Evolutionary conservation across 2,888 invertebrate species (phyloP).

Genomic region (Fragum sueziense): DNA sequence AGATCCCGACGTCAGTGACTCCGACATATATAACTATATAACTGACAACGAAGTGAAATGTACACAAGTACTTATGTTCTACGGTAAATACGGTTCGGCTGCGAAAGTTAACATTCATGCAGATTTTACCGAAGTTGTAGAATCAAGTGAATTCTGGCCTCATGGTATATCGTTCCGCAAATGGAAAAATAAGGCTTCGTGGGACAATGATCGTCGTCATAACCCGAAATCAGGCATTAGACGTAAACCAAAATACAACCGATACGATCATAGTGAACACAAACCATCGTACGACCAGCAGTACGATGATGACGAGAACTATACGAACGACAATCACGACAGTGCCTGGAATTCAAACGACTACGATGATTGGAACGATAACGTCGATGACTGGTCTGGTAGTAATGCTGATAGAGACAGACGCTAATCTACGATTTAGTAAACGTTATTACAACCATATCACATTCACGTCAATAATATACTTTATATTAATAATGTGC

Average conservation of each 20-base stretch:
- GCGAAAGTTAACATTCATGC: neutral
- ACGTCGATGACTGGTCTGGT: too few species aligned
- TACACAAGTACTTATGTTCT: neutral
- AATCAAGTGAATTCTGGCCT: neutral
- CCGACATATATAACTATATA: neutral
- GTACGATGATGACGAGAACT: too few species aligned
- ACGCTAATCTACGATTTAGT: too few species aligned
- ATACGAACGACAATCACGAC: too few species aligned
- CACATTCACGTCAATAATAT: neutral
- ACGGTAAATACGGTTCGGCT: neutral
- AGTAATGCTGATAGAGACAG: too few species aligned
- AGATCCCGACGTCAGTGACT: constrained; percentile 2
- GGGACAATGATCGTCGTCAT: neutral
- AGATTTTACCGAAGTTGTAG: neutral
- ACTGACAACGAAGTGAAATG: constrained; percentile 1
- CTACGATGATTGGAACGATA: too few species aligned
- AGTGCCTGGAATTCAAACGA: too few species aligned
- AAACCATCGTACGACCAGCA: too few species aligned
- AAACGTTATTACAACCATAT: too few species aligned
- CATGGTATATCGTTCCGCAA: neutral
- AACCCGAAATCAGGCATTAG: too few species aligned
- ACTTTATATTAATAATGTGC: neutral
- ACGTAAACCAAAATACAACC: too few species aligned
- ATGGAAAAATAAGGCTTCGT: neutral
- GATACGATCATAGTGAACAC: too few species aligned